Evolutionary conservation across 2,113 vertebrate genomes (phyloP).

Genomic region (Melanerpes aurifrons): DNA sequence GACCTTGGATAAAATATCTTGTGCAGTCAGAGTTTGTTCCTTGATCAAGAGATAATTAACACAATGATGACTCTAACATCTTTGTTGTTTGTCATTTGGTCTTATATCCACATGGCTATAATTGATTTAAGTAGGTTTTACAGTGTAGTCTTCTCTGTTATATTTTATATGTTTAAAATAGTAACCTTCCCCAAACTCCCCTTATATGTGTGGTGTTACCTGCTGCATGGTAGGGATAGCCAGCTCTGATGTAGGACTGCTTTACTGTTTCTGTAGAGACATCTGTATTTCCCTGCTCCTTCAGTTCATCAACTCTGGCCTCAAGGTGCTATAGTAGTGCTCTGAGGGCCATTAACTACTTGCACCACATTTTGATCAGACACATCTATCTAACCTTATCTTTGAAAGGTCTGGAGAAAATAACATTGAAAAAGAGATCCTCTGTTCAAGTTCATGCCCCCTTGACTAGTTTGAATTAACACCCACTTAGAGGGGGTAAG

Average conservation of each 20-base stretch:
- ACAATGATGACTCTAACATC: not conserved
- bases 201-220: not conserved
- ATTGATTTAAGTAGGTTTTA: not conserved
- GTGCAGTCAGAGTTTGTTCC: not conserved
- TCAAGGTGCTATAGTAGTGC: slow-evolving; percentile 33
- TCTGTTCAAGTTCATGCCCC: slow-evolving; percentile 32
- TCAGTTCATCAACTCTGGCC: slow-evolving; percentile 50
- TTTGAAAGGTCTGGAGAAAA: slow-evolving; percentile 66
- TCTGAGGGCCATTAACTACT: slow-evolving; percentile 59
- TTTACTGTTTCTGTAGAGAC: slow-evolving; percentile 21
- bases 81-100: not conserved
- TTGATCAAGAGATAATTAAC: not conserved
- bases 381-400: slow-evolving; percentile 59
- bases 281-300: not conserved
- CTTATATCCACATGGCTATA: not conserved
- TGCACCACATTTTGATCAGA: slow-evolving; percentile 58
- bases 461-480: slow-evolving; percentile 62
- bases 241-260: slow-evolving; percentile 23
- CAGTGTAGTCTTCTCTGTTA: not conserved
- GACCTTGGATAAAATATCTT: not conserved
- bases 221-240: not conserved
- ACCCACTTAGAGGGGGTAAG: slow-evolving; percentile 49
- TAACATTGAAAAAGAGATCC: slow-evolving; percentile 41
- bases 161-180: not conserved
- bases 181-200: not conserved